Base-by-base conservation (phyloP, 2,797 vertebrate genomes). In the Tragelaphus eurycerus region DNA sequence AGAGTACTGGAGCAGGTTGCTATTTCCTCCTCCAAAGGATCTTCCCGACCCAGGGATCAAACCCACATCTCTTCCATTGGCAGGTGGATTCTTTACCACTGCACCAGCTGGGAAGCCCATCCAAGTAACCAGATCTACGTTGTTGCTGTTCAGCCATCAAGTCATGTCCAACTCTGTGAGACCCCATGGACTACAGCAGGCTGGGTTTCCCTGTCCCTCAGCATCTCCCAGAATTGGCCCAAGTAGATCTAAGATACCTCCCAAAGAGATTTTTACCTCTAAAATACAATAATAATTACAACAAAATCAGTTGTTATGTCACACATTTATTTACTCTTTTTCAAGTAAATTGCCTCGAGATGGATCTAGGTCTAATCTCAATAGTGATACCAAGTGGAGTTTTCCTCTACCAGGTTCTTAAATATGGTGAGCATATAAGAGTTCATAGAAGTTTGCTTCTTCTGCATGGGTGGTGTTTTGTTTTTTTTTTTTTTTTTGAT, bases 201-300 rank as follows among this genome's bases (percentile, higher is more conserved):
- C 34, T 11, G 3, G 21, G 67, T 17, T 74, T 74, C 34, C 67
- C 67, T 13, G 34, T 74, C 34, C 21, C 67, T 74, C 67, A 71
- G 11, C 67, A 74, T 74, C 67, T 74, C 67, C 34, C 21, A 43
- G 67, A 43, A 25, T 74, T 74, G 43, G 21, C 21, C 21, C 21
- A 74, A 87, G 15, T 31, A 81, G 15, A 91, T 89, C 84, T 92
- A 94, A 89, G 50, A 67, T 46, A 81, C 34, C 23, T 87, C 50
- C 34, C 57, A 95, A 95, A 94, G 25, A 88, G 17, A 1, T 25
- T 67, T 93, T 12, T 90, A 27, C 17, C 64, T 74, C 55, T 88
- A 76, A 96, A 93, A 93, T 38, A 7, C 31, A 97, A 91, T 86
- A 59, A 96, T n/a, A 90, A 95, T 91, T 46, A 96, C 55, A 71